Percentiles rank a stretch among this genome's conserved stretches.
Evolutionary conservation across 1,140 invertebrate species (phyloP).

Genomic region (Heliconius hermathena): DNA sequence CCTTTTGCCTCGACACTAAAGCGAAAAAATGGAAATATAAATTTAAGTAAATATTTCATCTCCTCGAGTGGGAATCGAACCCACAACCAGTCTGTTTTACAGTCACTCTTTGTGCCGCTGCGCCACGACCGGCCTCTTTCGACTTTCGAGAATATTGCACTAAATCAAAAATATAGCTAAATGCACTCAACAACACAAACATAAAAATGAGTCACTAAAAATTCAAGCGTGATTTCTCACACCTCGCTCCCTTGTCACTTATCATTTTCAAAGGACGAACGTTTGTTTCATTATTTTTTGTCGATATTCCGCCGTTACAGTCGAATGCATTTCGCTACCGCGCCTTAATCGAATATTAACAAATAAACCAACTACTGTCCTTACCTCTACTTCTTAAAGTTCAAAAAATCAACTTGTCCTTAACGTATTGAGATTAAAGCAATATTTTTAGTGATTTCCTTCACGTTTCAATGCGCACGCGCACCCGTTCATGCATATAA

Average conservation of each 20-base stretch:
- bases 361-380: not conserved
- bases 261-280: conserved; percentile 36
- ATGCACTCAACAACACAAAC: not conserved
- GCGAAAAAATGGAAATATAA: too few relatives aligned
- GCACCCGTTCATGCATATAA: not conserved
- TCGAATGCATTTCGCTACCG: conserved; percentile 63
- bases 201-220: conserved; percentile 7
- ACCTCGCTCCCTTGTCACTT: conserved; percentile 37
- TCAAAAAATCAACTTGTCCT: not conserved
- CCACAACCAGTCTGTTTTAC: too few relatives aligned
- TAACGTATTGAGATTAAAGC: not conserved
- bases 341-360: conserved; percentile 53
- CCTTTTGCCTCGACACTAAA: too few relatives aligned
- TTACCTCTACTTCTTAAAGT: not conserved
- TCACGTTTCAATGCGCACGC: not conserved
- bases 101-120: too few relatives aligned
- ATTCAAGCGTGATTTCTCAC: conserved; percentile 25
- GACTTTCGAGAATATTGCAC: too few relatives aligned
- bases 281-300: conserved; percentile 59
- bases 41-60: too few relatives aligned
- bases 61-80: too few relatives aligned
- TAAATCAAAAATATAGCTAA: not conserved
- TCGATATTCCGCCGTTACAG: conserved; percentile 64
- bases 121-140: too few relatives aligned
- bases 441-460: conserved; percentile 7